phyloP scores from a whole-genome alignment of 2,797 vertebrate species.

The Agapornis canus region DNA sequence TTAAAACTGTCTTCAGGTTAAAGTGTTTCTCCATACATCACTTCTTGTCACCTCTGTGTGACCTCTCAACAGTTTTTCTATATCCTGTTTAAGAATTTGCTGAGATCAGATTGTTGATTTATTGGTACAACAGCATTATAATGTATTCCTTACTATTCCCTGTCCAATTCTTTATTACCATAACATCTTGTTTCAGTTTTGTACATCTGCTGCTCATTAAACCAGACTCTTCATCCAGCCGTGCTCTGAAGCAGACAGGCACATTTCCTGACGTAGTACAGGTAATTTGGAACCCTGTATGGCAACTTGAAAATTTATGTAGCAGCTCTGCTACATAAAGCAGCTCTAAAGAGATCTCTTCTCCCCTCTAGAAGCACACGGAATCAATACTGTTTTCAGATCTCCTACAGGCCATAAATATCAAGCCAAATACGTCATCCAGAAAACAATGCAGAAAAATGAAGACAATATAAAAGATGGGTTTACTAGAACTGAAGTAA shows the following conservation, averaged over 20 bases:
- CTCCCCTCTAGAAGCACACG: background rate
- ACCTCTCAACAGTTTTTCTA: background rate
- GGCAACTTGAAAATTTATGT: background rate
- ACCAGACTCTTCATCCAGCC: background rate
- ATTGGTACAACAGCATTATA: background rate
- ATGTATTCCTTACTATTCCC: background rate
- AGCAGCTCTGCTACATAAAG: background rate
- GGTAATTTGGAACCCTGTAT: background rate
- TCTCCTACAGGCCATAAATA: background rate
- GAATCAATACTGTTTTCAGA: background rate
- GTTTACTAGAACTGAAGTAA: background rate
- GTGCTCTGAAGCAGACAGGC: background rate
- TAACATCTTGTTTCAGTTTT: slow-evolving; percentile 23
- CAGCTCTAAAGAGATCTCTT: background rate
- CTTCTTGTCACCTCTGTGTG: background rate
- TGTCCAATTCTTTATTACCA: background rate
- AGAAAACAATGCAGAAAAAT: background rate
- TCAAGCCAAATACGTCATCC: background rate
- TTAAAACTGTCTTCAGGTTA: background rate
- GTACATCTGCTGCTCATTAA: background rate
- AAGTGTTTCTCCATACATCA: background rate
- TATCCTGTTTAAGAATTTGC: background rate
- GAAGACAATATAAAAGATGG: background rate
- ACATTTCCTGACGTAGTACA: background rate
- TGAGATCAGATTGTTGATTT: background rate